A percentile compares a stretch with the other conserved stretches of the same genome.
Conservation (phyloP, 2,888 invertebrate genomes). For the Ypsolopha scabrella region DNA sequence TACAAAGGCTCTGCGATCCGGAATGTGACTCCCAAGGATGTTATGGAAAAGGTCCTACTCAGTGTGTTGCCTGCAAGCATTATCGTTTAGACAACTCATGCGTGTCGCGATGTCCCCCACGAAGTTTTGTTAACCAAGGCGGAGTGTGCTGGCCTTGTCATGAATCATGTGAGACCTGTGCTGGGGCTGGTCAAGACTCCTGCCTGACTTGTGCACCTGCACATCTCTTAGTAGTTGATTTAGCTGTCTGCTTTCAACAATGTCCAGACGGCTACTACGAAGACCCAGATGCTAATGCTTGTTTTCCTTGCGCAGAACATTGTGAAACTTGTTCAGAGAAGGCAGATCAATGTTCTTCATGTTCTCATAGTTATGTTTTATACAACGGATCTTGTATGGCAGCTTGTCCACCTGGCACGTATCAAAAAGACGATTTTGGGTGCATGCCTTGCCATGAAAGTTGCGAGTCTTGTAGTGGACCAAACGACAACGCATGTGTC, state of each 20-base stretch:
- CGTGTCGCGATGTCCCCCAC: slow-evolving; percentile 85
- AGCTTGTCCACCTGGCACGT: slow-evolving; percentile 85
- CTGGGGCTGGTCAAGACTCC: slow-evolving; percentile 87
- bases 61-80: slow-evolving; percentile 86
- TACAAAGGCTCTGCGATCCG: slow-evolving; percentile 81
- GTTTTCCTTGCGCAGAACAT: slow-evolving; percentile 88
- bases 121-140: slow-evolving; percentile 85
- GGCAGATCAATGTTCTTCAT: slow-evolving; percentile 87
- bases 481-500: slow-evolving; percentile 82
- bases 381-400: slow-evolving; percentile 88
- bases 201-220: slow-evolving; percentile 88
- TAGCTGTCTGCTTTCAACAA: slow-evolving; percentile 87
- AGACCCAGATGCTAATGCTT: slow-evolving; percentile 81
- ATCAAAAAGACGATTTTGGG: slow-evolving; percentile 88
- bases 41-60: slow-evolving; percentile 85
- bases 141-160: slow-evolving; percentile 90
- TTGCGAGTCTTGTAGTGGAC: slow-evolving; percentile 87
- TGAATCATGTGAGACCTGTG: slow-evolving; percentile 90
- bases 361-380: slow-evolving; percentile 88
- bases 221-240: slow-evolving; percentile 84
- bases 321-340: slow-evolving; percentile 88
- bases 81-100: slow-evolving; percentile 88
- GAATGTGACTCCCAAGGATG: slow-evolving; percentile 85
- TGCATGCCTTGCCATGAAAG: slow-evolving; percentile 83
- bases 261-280: slow-evolving; percentile 92